Percentiles rank a stretch among this genome's conserved stretches.
Evolutionary conservation across 2,113 vertebrate species (phyloP).

Genomic region (Ifrita kowaldi): DNA sequence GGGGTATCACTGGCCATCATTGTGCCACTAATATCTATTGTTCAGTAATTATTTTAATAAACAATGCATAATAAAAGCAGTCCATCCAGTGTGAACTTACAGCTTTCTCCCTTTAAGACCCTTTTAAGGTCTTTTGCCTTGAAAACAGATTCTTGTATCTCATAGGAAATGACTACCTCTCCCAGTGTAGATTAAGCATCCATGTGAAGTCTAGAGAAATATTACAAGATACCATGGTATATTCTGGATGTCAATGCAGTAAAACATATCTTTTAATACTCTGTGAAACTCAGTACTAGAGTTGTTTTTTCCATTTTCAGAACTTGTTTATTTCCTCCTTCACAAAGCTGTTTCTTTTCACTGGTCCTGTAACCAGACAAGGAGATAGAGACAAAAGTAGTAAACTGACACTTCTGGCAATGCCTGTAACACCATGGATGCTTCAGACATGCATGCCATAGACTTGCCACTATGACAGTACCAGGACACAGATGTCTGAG

Average conservation of each 20-base stretch:
- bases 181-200: neutral
- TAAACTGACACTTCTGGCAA: neutral
- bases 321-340: neutral
- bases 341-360: neutral
- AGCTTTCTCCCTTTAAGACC: neutral
- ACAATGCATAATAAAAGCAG: neutral
- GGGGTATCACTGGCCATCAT: neutral
- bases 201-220: neutral
- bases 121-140: neutral
- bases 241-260: neutral
- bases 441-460: neutral
- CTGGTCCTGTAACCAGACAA: neutral
- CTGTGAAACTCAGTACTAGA: neutral
- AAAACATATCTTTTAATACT: neutral
- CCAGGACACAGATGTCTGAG: neutral
- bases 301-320: neutral
- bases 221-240: neutral
- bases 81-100: neutral
- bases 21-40: neutral
- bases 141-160: neutral
- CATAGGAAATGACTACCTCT: neutral
- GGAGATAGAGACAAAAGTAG: neutral
- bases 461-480: neutral
- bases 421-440: neutral
- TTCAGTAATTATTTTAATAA: neutral